Evolutionary conservation across 2,888 invertebrate species (phyloP), one percentile per base, ranked within the genome.

Genomic region (Griposia aprilina): DNA sequence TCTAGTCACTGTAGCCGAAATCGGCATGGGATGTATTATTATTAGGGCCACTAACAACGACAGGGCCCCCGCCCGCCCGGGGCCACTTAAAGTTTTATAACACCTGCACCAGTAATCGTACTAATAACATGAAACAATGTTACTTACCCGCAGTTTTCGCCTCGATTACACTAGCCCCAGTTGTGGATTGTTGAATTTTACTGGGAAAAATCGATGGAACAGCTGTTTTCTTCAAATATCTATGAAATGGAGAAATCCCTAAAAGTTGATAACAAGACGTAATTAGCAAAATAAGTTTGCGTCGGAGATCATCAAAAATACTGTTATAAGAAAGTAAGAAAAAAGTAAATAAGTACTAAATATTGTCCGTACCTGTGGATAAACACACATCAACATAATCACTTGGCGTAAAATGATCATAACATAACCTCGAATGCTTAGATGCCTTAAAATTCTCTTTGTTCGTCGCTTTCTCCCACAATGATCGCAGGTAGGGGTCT

Each of bases 391-490:
- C 73, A 52, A 73, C 17, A 63, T 86, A 85, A 52, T 86, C 85
- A 68, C 67, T 79, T 17, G 63, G 69, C 48, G 57, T 81, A 66
- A 87, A 87, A 80, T 87, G 87, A 60, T 65, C 67, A 63, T 83
- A 74, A 83, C 87, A 87, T 83, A 87, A 81, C 83, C 85, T 87
- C 72, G 85, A 80, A 79, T 83, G 78, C 57, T 87, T 80, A 20
- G 78, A 76, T 45, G 87, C 85, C 48, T 71, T 77, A 66, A 83
- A 85, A 57, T 85, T 79, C 30, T 77, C 77, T 50, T 85, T 81
- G 30, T 85, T 79, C 5, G 74, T 78, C 10, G 87, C 87, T 70
- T 67, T 76, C 15, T 85, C 83, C 85, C 85, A 87, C 50, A 78
- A 23, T 50, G 17, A 66, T 66, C 86, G 69, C 11, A 66, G 10